Percentiles rank a stretch among this genome's conserved stretches.
phyloP scores from a whole-genome alignment of 2,888 invertebrate species.

The Hecatera dysodea region DNA sequence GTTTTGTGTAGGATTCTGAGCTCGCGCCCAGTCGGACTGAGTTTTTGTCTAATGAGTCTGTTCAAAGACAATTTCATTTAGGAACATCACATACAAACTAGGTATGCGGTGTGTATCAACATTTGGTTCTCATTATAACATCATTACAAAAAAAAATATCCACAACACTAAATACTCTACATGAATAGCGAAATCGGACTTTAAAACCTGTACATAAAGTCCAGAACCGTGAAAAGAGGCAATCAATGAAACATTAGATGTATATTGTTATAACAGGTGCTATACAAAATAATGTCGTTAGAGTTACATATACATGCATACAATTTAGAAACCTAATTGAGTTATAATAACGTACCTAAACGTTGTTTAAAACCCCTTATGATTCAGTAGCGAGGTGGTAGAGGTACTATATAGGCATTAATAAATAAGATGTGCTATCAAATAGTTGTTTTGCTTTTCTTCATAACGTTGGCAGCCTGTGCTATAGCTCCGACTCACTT shows the following conservation, averaged over 20 bases:
- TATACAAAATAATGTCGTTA: neutral
- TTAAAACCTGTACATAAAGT: neutral
- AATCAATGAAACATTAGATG: neutral
- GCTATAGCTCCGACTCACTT: conserved; percentile 73
- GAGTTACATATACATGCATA: neutral
- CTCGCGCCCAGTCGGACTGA: too few relatives aligned
- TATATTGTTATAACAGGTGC: neutral
- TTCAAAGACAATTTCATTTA: neutral
- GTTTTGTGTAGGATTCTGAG: too few relatives aligned
- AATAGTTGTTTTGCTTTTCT: conserved; percentile 18
- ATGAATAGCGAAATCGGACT: conserved; percentile 22
- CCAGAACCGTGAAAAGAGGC: neutral
- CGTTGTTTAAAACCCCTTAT: neutral
- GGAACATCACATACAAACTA: neutral
- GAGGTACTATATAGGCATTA: neutral
- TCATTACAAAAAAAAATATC: conserved; percentile 54
- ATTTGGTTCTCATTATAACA: conserved; percentile 49
- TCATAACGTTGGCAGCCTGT: conserved; percentile 8
- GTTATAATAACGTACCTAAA: conserved; percentile 19
- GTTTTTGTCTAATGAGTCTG: too few relatives aligned
- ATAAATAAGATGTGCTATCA: conserved; percentile 26
- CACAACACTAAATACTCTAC: neutral
- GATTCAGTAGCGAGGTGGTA: conserved; percentile 16
- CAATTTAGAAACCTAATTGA: conserved; percentile 15
- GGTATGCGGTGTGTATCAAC: neutral